Evolutionary conservation across 2,797 vertebrate genomes (phyloP).

Genomic region (Pelobates cultripes): DNA sequence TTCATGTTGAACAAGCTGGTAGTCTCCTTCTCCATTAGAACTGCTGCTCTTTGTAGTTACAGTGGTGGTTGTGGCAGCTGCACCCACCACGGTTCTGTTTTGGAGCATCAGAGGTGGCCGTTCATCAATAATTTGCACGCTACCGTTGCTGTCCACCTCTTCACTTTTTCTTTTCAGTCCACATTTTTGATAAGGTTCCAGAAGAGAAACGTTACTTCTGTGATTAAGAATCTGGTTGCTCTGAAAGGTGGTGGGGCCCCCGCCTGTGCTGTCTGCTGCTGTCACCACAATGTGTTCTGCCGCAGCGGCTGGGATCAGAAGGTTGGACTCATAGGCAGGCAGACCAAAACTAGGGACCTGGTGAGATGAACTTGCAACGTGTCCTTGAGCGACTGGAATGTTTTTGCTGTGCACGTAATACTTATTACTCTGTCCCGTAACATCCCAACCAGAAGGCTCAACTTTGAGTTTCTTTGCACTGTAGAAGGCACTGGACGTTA

Average conservation of each 20-base stretch:
- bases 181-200: conserved; percentile 89
- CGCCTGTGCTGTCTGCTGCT: conserved; percentile 91
- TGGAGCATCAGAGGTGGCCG: conserved; percentile 94
- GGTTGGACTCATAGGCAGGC: conserved; percentile 78
- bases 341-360: conserved; percentile 84
- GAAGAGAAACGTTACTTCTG: conserved; percentile 80
- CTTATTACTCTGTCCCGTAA: conserved; percentile 84
- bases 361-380: conserved; percentile 75
- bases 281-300: conserved; percentile 83
- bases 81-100: conserved; percentile 86
- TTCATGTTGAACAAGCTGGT: conserved; percentile 97
- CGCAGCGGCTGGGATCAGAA: conserved; percentile 75
- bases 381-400: conserved; percentile 81
- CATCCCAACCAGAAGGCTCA: conserved; percentile 91
- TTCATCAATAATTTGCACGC: conserved; percentile 98
- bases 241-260: conserved; percentile 79
- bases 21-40: conserved; percentile 95
- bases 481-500: conserved; percentile 96
- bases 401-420: conserved; percentile 85
- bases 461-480: conserved; percentile 97
- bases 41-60: conserved; percentile 95
- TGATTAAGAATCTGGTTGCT: conserved; percentile 80
- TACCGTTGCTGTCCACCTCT: conserved; percentile 97
- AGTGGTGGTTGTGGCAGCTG: conserved; percentile 89
- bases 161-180: conserved; percentile 94